These are phyloP conservation scores for Gambusia yucatana DNA, from an alignment of 2,797 vertebrate genomes.

Conservation along the genomic window DNA sequence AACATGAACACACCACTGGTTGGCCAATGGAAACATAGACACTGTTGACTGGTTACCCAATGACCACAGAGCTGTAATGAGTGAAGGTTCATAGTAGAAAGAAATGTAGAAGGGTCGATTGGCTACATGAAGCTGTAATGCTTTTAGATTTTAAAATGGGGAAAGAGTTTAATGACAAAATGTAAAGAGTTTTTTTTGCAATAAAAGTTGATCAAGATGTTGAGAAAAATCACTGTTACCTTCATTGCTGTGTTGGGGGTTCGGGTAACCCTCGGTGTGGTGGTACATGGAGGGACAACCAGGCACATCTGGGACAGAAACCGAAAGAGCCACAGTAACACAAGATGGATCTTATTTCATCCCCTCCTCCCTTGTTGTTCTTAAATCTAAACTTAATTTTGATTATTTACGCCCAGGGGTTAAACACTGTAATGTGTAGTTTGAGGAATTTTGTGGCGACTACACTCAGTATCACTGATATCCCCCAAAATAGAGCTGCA, in stretches of 20 bases:
- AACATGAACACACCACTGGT: constrained; percentile 69
- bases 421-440: background rate
- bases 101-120: constrained; percentile 27
- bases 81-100: constrained; percentile 42
- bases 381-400: background rate
- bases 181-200: background rate
- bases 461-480: background rate
- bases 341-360: background rate
- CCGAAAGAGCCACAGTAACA: background rate
- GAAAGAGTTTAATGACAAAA: background rate
- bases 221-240: constrained; percentile 66
- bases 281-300: constrained; percentile 90
- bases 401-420: background rate
- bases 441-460: background rate
- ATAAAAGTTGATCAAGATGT: background rate
- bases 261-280: constrained; percentile 85
- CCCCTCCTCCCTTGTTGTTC: background rate
- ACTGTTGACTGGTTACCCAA: constrained; percentile 73
- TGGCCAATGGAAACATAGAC: constrained; percentile 79
- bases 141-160: constrained; percentile 1
- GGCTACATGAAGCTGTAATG: constrained; percentile 4
- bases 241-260: constrained; percentile 77
- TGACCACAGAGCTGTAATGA: constrained; percentile 73
- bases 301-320: constrained; percentile 84
- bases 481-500: background rate